phyloP scores from a whole-genome alignment of 1,140 invertebrate species.

The Aphaenogaster ashmeadi region DNA sequence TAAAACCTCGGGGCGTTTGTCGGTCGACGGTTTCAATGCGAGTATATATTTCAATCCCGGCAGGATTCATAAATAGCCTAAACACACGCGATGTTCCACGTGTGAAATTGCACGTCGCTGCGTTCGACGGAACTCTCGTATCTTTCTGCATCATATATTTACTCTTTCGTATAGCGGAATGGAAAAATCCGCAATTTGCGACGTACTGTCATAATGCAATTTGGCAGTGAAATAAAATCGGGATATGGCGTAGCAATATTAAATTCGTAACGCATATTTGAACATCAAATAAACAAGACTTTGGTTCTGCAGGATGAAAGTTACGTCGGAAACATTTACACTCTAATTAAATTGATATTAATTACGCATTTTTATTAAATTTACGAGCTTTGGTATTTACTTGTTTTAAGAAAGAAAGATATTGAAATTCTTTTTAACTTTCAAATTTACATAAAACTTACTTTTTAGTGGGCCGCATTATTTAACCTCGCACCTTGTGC shows the following conservation, averaged over 20 bases:
- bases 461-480: not conserved
- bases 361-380: not conserved
- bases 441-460: not conserved
- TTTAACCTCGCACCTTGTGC: too few species aligned
- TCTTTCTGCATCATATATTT: not conserved
- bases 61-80: constrained; percentile 24
- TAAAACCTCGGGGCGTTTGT: not conserved
- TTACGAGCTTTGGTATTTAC: not conserved
- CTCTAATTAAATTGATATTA: not conserved
- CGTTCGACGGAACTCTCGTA: not conserved
- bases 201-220: not conserved
- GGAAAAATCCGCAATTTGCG: constrained; percentile 12
- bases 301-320: not conserved
- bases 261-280: not conserved
- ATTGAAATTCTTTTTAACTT: not conserved
- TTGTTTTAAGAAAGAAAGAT: not conserved
- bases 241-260: not conserved
- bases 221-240: not conserved
- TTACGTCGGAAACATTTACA: not conserved
- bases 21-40: not conserved
- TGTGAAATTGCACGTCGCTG: constrained; percentile 29
- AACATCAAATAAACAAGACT: not conserved
- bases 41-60: not conserved
- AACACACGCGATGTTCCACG: constrained; percentile 8
- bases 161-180: not conserved